These are phyloP conservation scores for Meteorus cinctellus DNA, from an alignment of 2,888 invertebrate species.

Conservation along the genomic window DNA sequence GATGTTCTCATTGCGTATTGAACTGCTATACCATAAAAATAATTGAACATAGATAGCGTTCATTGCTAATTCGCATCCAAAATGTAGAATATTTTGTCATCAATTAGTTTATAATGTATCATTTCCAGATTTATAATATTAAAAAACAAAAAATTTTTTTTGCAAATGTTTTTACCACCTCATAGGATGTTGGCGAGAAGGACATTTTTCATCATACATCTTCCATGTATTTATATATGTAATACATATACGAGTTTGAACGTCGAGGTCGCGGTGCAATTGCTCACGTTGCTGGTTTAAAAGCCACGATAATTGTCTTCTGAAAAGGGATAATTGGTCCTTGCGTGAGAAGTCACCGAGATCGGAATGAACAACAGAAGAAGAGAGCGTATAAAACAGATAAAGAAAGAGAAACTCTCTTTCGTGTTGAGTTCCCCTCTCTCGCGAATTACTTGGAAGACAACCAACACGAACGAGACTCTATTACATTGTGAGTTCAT, in stretches of 20 bases:
- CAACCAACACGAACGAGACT: background rate
- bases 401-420: background rate
- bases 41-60: no score
- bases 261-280: slow-evolving; percentile 51
- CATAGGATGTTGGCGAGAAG: background rate
- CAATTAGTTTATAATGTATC: no score
- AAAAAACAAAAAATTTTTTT: no score
- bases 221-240: background rate
- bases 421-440: background rate
- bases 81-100: no score
- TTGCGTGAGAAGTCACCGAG: slow-evolving; percentile 53
- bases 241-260: background rate
- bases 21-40: no score
- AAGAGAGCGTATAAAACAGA: background rate
- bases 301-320: slow-evolving; percentile 63
- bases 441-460: slow-evolving; percentile 36
- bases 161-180: no score
- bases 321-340: slow-evolving; percentile 66
- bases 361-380: slow-evolving; percentile 24
- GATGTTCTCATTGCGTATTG: no score
- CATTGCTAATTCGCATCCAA: no score
- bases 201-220: background rate
- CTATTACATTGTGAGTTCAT: slow-evolving; percentile 34
- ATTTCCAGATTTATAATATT: no score
- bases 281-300: slow-evolving; percentile 55